These are phyloP conservation scores for Parelbella ahira DNA, from an alignment of 2,888 invertebrate genomes.

Conservation along the genomic window DNA sequence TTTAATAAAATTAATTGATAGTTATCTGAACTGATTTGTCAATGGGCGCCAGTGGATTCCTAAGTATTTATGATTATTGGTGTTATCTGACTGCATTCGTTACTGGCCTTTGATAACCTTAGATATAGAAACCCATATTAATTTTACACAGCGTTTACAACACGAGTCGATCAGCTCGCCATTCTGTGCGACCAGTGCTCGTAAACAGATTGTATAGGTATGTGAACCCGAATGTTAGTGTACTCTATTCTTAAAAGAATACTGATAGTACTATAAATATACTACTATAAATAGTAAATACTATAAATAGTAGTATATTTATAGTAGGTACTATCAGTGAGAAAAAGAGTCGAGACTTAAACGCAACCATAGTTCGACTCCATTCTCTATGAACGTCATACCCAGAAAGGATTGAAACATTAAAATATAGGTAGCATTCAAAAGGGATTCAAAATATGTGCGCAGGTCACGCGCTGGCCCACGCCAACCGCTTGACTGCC, in stretches of 20 bases:
- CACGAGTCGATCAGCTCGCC: slow-evolving; percentile 46
- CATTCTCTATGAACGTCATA: no score
- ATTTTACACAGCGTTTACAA: slow-evolving; percentile 53
- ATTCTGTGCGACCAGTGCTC: slow-evolving; percentile 37
- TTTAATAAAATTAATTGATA: slow-evolving; percentile 41
- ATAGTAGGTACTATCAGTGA: no score
- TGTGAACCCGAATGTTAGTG: no score
- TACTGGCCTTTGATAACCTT: slow-evolving; percentile 70
- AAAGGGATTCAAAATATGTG: slow-evolving; percentile 46
- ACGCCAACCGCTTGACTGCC: slow-evolving; percentile 74
- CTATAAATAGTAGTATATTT: no score
- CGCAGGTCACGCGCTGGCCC: slow-evolving; percentile 73
- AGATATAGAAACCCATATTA: slow-evolving; percentile 50
- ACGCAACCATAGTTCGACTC: no score
- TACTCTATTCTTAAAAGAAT: no score
- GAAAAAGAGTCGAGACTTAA: no score
- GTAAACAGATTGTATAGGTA: no score
- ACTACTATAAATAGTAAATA: no score
- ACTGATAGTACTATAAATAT: no score
- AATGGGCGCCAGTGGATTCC: slow-evolving; percentile 56
- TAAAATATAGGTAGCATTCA: slow-evolving; percentile 1
- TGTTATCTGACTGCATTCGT: slow-evolving; percentile 59
- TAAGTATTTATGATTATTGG: slow-evolving; percentile 35
- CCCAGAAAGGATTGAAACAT: background rate
- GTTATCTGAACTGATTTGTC: slow-evolving; percentile 37